Evolutionary conservation across 2,113 vertebrate genomes (phyloP).

Genomic region (Papio anubis): DNA sequence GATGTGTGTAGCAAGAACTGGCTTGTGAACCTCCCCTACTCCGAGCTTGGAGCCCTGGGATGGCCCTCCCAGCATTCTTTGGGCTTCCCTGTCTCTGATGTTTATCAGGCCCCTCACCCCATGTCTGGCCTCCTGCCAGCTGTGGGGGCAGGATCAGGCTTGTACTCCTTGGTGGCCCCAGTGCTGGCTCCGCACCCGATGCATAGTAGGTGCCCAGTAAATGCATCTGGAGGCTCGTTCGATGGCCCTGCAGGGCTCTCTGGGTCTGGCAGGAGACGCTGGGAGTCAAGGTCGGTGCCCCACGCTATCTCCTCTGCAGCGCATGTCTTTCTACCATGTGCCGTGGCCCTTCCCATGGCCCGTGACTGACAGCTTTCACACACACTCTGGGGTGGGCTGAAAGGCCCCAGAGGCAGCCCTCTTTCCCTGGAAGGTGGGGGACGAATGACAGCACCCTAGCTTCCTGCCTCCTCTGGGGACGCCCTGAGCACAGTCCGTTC

Average conservation of each 20-base stretch:
- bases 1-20: background rate
- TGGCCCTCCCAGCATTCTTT: background rate
- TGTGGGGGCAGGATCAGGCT: background rate
- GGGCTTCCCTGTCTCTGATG: background rate
- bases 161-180: background rate
- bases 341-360: background rate
- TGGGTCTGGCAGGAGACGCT: background rate
- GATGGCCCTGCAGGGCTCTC: background rate
- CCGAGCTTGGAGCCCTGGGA: accelerated
- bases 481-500: background rate
- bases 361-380: accelerated
- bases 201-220: background rate
- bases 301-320: accelerated
- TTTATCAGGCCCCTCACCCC: background rate
- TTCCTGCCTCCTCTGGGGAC: background rate
- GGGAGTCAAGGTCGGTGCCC: accelerated
- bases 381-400: background rate
- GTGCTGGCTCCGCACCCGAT: background rate
- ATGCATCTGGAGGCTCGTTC: background rate
- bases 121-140: background rate
- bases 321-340: accelerated
- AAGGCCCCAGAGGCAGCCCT: background rate
- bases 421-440: background rate
- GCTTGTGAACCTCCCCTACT: background rate
- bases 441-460: background rate